phyloP scores from a whole-genome alignment of 2,797 vertebrate genomes.

The Gobio occitaniae region DNA sequence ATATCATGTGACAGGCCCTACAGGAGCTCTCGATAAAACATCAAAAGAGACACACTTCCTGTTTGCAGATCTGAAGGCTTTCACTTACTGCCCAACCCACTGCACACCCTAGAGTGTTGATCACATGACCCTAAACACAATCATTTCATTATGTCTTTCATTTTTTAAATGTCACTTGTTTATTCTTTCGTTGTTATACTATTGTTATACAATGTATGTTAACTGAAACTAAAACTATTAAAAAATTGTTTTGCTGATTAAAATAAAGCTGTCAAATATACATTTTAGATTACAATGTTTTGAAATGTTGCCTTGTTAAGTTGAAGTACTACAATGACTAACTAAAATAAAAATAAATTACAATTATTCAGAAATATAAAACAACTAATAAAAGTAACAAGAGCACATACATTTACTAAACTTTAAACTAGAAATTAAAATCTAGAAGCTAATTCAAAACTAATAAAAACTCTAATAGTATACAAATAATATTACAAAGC shows the following conservation, averaged over 20 bases:
- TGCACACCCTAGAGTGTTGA: background rate
- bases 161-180: background rate
- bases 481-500: background rate
- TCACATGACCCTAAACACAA: slow-evolving; percentile 17
- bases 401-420: background rate
- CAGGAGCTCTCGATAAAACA: slow-evolving; percentile 7
- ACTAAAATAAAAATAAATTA: background rate
- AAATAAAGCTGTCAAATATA: background rate
- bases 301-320: background rate
- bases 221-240: no score
- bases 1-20: background rate
- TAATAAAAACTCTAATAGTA: background rate
- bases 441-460: background rate
- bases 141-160: background rate
- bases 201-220: background rate
- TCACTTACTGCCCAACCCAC: background rate
- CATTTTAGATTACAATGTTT: background rate
- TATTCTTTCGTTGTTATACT: background rate
- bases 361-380: background rate
- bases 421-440: background rate
- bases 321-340: background rate
- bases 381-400: no score
- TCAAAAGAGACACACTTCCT: slow-evolving; percentile 36
- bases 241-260: background rate
- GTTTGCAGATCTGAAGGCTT: slow-evolving; percentile 30